Evolutionary conservation across 92 coral and sea anemone genomes (phyloP), one percentile per base, ranked within the genome.

Genomic region (Parazoanthus swiftii): DNA sequence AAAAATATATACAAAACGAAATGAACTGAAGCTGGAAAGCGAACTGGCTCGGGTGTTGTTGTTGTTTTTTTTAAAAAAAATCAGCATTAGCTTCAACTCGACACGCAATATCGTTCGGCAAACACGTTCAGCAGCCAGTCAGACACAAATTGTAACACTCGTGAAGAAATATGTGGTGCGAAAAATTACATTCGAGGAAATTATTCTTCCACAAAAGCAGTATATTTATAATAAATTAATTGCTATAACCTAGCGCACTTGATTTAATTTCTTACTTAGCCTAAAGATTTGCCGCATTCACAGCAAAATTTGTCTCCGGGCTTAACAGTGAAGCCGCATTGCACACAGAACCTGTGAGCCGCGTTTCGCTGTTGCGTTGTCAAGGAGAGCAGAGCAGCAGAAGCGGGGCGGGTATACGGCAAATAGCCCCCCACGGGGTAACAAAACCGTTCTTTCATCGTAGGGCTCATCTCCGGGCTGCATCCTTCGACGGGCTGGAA

Each of bases 251-350:
- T 21, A 14, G 39, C 25, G 75, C 20, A 33, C 1, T 42, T 48
- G 8, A 71, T 43, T 71, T 29, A 75, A 10, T 84, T 84, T 29
- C 36, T 42, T 2, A 39, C 58, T 90, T 51, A 90, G 50, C 84
- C 89, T 85, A 94, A 74, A 13, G 90, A 89, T 82, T 97, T 97
- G 25, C 99, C 99, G 83, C 99, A 97, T 86, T 95, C 94, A 73
- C 99, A 95, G 82, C 99, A 97, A 90, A 95, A 97, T 89, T 94
- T 94, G 88, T 97, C 99, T 13, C 92, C 95, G 18, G 89, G 46
- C 81, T 90, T 94, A 74, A 91, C 79, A 18, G 89, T 81, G 84
- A 86, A 93, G 43, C 99, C 98, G 88, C 94, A 94, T 58, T 92
- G 93, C 38, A 81, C 90, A 86, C 94, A 95, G 80, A 94, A 88